Conservation (phyloP, 2,888 invertebrate genomes). For the Holacanthella duospinosa region DNA sequence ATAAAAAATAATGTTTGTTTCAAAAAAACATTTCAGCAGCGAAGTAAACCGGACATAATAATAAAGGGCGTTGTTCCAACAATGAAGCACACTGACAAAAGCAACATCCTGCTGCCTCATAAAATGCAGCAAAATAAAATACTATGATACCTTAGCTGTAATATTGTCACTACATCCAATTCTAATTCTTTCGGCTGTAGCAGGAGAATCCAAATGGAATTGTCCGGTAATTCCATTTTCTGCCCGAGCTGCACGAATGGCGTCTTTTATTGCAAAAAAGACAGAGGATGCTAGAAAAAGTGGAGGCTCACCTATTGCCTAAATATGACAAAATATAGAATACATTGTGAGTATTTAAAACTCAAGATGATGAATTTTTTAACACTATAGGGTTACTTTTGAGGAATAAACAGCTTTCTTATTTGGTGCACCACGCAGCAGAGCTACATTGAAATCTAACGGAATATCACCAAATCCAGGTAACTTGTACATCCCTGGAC, state of each 20-base stretch:
- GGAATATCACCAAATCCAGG: constrained; percentile 90
- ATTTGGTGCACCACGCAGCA: constrained; percentile 82
- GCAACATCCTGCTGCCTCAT: too few relatives aligned
- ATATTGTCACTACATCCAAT: constrained; percentile 81
- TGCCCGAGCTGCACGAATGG: constrained; percentile 64
- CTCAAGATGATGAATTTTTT: not conserved
- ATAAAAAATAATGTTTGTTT: too few relatives aligned
- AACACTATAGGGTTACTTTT: constrained; percentile 63
- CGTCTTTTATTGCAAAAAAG: constrained; percentile 82
- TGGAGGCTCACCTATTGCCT: constrained; percentile 95
- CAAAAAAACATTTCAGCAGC: too few relatives aligned
- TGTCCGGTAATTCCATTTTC: constrained; percentile 52
- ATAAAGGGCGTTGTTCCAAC: too few relatives aligned
- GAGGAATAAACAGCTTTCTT: constrained; percentile 87
- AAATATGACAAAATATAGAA: too few relatives aligned
- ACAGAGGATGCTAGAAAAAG: constrained; percentile 75
- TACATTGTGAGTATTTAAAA: not conserved
- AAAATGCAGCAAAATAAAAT: too few relatives aligned
- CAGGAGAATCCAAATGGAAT: constrained; percentile 68
- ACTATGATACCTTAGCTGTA: constrained; percentile 31
- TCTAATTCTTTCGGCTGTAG: constrained; percentile 77
- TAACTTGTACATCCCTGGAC: constrained; percentile 88
- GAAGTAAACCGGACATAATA: too few relatives aligned
- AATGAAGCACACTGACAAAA: too few relatives aligned
- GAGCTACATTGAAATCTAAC: constrained; percentile 77